Base-by-base conservation (phyloP, 2,797 vertebrate species). In the Xenopus petersii region DNA sequence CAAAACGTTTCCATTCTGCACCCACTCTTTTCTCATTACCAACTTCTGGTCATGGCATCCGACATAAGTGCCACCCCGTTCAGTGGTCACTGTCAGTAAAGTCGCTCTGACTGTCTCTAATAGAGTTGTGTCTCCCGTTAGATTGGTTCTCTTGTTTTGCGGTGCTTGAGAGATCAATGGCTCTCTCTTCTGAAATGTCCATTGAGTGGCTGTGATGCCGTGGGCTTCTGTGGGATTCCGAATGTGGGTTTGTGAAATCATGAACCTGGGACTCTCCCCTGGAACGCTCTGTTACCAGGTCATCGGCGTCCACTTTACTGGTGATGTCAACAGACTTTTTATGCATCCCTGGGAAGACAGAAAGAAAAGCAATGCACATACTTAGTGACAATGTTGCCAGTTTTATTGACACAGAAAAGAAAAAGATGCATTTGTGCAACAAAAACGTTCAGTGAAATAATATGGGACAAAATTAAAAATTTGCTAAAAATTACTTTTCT, bases 81-180 rank as follows among this genome's bases (percentile, higher is more conserved):
- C 86, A 93, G 83, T 88, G 90, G 54, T 88, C 88, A 47, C 83
- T 86, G 60, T 93, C 89, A 11, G 88, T 91, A 66, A 82, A 80
- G 73, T 93, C 88, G 1, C 56, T 59, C 0, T 81, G 16, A n/a
- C 84, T 63, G n/a, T 86, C 81, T 70, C 77, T 88, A 0, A 75
- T 87, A 10, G 87, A 72, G 70, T 80, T 77, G 7, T 84, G 80
- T 72, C 88, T 90, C 74, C 85, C 70, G 47, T 85, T 80, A 10
- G 77, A 86, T 81, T 88, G 93, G 73, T 80, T 85, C 63, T 91
- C 90, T 2, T 92, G 93, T 81, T 92, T 93, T 61, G 95, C 91
- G 33, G 95, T 93, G 84, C 94, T 96, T 80, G 96, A 98, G 73
- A 98, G 91, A 80, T 98, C 96, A 0, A 98, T 98, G 17, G 94